Conservation (phyloP, 2,113 vertebrate genomes). For the Ascaphus truei region DNA sequence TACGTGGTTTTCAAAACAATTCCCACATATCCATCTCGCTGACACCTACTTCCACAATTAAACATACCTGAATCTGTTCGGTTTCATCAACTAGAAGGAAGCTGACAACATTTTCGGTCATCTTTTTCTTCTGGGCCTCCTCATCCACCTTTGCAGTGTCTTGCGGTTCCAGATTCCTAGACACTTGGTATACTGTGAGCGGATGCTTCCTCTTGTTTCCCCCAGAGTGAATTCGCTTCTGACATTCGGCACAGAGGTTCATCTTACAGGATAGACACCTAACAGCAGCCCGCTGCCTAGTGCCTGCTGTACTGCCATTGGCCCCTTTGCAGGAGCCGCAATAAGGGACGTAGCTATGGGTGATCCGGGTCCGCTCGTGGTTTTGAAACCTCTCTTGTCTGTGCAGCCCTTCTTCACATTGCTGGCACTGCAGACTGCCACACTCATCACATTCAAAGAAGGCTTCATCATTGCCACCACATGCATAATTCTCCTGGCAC, state of each 20-base stretch:
- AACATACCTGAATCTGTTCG: conserved; percentile 89
- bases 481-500: conserved; percentile 95
- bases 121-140: conserved; percentile 73
- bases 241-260: conserved; percentile 86
- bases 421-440: conserved; percentile 85
- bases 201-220: conserved; percentile 86
- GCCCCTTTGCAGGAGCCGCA: conserved; percentile 89
- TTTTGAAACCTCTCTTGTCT: conserved; percentile 84
- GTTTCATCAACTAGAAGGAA: conserved; percentile 94
- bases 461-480: conserved; percentile 86
- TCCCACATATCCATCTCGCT: too few relatives aligned
- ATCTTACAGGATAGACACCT: conserved; percentile 89
- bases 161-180: conserved; percentile 59
- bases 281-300: conserved; percentile 74
- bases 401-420: conserved; percentile 90
- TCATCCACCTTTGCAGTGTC: conserved; percentile 65
- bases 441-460: conserved; percentile 93
- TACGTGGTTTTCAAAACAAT: too few relatives aligned
- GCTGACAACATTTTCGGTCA: conserved; percentile 84
- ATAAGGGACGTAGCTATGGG: conserved; percentile 80
- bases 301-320: conserved; percentile 51
- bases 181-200: conserved; percentile 65
- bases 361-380: conserved; percentile 86
- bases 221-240: conserved; percentile 85
- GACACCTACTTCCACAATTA: too few relatives aligned